phyloP scores from a whole-genome alignment of 2,113 vertebrate species.

The Probosciger aterrimus region DNA sequence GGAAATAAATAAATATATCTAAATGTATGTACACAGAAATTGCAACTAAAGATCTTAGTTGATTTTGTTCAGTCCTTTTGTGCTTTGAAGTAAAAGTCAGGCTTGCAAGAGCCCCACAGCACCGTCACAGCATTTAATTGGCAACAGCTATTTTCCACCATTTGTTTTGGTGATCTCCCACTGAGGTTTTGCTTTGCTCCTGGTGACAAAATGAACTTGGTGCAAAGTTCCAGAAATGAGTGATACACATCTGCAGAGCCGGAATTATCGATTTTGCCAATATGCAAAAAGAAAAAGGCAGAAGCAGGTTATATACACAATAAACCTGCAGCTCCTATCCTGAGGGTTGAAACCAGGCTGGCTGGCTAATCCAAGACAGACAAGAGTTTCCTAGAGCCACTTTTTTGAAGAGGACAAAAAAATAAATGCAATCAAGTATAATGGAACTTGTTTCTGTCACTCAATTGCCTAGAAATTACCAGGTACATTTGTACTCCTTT shows the following conservation, averaged over 20 bases:
- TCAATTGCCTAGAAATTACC: slow-evolving; percentile 38
- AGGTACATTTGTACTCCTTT: not conserved
- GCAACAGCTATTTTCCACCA: not conserved
- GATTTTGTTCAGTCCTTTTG: not conserved
- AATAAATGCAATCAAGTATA: not conserved
- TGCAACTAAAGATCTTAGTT: not conserved
- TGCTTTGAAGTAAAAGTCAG: not conserved
- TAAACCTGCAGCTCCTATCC: not conserved
- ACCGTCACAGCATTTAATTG: not conserved
- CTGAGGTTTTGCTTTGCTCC: not conserved
- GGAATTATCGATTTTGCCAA: not conserved
- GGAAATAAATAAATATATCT: not conserved
- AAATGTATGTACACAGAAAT: not conserved
- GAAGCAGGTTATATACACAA: not conserved
- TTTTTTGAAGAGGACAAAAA: not conserved
- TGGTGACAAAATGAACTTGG: not conserved
- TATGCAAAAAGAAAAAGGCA: not conserved
- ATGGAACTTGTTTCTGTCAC: slow-evolving; percentile 13
- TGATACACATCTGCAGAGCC: not conserved
- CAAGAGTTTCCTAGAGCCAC: not conserved
- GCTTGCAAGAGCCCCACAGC: not conserved
- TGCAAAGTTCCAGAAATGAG: not conserved
- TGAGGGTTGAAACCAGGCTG: not conserved
- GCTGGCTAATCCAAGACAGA: not conserved
- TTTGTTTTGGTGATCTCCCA: not conserved